These are phyloP conservation scores for Lepidotrigona ventralis DNA, from an alignment of 1,140 invertebrate genomes.

Conservation along the genomic window DNA sequence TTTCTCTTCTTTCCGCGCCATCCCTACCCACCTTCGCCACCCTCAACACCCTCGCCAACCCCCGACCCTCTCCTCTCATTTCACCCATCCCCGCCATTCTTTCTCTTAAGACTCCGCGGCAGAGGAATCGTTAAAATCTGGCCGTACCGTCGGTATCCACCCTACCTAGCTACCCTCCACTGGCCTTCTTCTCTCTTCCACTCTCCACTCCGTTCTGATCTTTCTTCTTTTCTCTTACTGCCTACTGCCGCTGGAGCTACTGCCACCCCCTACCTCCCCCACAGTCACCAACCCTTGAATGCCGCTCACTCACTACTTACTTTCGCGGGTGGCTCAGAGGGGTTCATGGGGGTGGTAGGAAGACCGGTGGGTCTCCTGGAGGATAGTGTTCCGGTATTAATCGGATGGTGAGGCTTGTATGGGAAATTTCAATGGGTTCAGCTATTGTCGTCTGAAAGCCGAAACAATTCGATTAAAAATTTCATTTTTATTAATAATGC, in stretches of 20 bases:
- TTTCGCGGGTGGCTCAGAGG: slow-evolving; percentile 69
- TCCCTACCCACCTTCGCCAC: slow-evolving; percentile 42
- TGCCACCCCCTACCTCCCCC: slow-evolving; percentile 38
- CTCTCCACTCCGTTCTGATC: slow-evolving; percentile 36
- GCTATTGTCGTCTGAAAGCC: not conserved
- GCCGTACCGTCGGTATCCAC: slow-evolving; percentile 75
- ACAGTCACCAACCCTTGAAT: slow-evolving; percentile 78
- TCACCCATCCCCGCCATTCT: slow-evolving; percentile 78
- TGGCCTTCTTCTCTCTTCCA: slow-evolving; percentile 48
- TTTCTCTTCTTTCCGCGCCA: too few relatives aligned
- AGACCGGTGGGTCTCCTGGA: slow-evolving; percentile 46
- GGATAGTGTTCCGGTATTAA: slow-evolving; percentile 63
- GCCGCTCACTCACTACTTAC: slow-evolving; percentile 76
- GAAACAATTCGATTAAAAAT: not conserved
- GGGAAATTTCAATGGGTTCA: not conserved
- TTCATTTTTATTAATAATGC: not conserved
- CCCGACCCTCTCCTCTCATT: slow-evolving; percentile 72
- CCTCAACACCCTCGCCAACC: slow-evolving; percentile 62
- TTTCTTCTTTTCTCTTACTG: slow-evolving; percentile 51
- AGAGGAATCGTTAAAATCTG: slow-evolving; percentile 81
- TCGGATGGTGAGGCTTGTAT: slow-evolving; percentile 53
- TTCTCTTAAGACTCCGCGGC: slow-evolving; percentile 81
- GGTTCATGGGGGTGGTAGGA: slow-evolving; percentile 60
- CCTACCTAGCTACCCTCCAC: slow-evolving; percentile 54
- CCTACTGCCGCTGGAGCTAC: slow-evolving; percentile 55